phyloP scores from a whole-genome alignment of 2,797 vertebrate species.

The Pseudomugil tenellus region DNA sequence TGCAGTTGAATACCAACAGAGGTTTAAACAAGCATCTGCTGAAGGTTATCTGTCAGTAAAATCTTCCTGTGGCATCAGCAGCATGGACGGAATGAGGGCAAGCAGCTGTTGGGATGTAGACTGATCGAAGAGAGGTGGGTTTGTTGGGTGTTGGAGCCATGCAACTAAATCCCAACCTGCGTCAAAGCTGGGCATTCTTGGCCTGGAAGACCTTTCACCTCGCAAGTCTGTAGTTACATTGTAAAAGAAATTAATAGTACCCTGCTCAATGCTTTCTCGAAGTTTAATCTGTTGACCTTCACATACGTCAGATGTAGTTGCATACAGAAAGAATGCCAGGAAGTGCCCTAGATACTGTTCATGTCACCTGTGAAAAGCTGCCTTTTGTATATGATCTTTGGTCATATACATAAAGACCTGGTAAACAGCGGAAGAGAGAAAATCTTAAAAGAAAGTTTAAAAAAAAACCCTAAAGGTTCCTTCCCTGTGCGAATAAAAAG shows the following conservation, averaged over 20 bases:
- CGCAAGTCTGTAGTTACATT: slow-evolving; percentile 64
- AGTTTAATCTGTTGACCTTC: slow-evolving; percentile 68
- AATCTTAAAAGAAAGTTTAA: slow-evolving; percentile 6
- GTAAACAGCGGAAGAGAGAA: slow-evolving; percentile 28
- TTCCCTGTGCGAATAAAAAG: slow-evolving; percentile 5
- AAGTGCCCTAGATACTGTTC: slow-evolving; percentile 48
- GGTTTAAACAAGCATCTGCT: slow-evolving; percentile 74
- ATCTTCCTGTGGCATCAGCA: slow-evolving; percentile 72
- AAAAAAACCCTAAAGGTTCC: slow-evolving; percentile 1
- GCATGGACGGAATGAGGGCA: slow-evolving; percentile 67
- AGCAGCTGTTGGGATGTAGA: slow-evolving; percentile 69
- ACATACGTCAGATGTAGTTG: slow-evolving; percentile 69
- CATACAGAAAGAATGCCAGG: slow-evolving; percentile 74
- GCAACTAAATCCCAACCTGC: slow-evolving; percentile 77
- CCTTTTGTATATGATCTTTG: too few relatives aligned
- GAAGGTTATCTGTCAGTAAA: slow-evolving; percentile 73
- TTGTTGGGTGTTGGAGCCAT: slow-evolving; percentile 45
- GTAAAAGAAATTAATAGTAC: slow-evolving; percentile 70
- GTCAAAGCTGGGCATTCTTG: slow-evolving; percentile 76
- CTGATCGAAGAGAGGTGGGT: slow-evolving; percentile 29
- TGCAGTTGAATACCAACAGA: slow-evolving; percentile 43
- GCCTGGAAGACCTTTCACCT: slow-evolving; percentile 65
- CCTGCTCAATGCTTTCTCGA: slow-evolving; percentile 60
- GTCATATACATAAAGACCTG: slow-evolving; percentile 77
- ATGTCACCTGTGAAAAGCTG: slow-evolving; percentile 80